These are phyloP conservation scores for Eulimnadia texana DNA, from an alignment of 1,140 invertebrate species.

Conservation along the genomic window DNA sequence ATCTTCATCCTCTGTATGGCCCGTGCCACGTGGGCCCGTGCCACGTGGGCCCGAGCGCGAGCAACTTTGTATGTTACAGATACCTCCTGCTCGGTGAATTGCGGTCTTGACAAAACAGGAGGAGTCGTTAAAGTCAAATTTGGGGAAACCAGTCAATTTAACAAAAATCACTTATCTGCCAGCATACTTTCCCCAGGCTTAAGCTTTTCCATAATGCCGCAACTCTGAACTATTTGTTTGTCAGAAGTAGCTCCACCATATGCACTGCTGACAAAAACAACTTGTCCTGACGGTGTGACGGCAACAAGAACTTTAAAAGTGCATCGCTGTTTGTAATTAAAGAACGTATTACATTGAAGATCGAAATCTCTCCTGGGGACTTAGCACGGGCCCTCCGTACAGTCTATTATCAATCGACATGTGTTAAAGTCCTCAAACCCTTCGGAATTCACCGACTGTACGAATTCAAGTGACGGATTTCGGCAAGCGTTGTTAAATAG, in stretches of 20 bases:
- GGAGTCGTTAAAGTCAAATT: background rate
- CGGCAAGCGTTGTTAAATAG: background rate
- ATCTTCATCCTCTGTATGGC: background rate
- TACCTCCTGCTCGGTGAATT: background rate
- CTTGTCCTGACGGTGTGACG: background rate
- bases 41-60: background rate
- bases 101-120: background rate
- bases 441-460: background rate
- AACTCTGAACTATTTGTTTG: background rate
- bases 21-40: conserved; percentile 1
- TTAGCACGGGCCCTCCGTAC: background rate
- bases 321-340: background rate
- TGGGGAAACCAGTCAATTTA: background rate
- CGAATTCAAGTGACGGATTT: background rate
- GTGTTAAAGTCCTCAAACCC: background rate
- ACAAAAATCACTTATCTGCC: background rate
- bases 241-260: background rate
- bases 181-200: background rate
- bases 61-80: background rate
- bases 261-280: background rate
- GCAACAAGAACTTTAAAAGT: background rate
- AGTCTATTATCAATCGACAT: background rate
- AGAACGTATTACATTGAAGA: background rate
- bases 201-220: background rate
- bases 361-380: background rate